Base-by-base conservation (phyloP, 2,113 vertebrate species). In the Suricata suricatta region DNA sequence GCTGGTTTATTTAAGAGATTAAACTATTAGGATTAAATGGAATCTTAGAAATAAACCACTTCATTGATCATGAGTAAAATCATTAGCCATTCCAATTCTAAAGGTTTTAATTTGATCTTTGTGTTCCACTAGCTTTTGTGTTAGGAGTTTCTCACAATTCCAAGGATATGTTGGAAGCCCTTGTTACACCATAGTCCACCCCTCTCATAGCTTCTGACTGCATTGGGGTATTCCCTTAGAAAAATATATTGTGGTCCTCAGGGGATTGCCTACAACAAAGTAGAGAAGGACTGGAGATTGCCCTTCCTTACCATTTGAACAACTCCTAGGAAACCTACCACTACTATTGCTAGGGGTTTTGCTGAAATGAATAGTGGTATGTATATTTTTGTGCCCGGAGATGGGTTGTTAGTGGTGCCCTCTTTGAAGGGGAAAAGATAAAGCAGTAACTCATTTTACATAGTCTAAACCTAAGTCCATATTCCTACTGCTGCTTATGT, bases 71-170 rank as follows among this genome's bases (percentile, higher is more conserved):
- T 93, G 79, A 88, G 88, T 72, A 81, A 68, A 93, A 81, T 60
- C 29, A 89, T 81, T 69, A 88, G 33, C 27, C n/a, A 38, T 66
- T 94, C 63, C 57, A 90, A 17, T 71, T 76, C 23, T 85, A 94
- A 86, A 97, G 74, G 27, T 25, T 88, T 93, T 83, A 76, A 79
- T 92, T 94, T n/a, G 31, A 74, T 80, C 2, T 94, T 79, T 8
- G 3, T 74, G 71, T 84, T 76, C 90, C 41, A 80, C 2, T 94
- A 68, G 25, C 50, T 95, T 97, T 88, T 6, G 57, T 63, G 52
- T n/a, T 72, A 71, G 84, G 17, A 86, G 16, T 95, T 94, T 88
- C 41, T 90, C 60, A 68, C 66, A 54, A 86, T 92, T 87, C 76
- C 52, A 80, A 74, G 31, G 54, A 3, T 84, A 57, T 66, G 14